Conservation (phyloP, 2,113 vertebrate genomes). For the Ursus arctos region DNA sequence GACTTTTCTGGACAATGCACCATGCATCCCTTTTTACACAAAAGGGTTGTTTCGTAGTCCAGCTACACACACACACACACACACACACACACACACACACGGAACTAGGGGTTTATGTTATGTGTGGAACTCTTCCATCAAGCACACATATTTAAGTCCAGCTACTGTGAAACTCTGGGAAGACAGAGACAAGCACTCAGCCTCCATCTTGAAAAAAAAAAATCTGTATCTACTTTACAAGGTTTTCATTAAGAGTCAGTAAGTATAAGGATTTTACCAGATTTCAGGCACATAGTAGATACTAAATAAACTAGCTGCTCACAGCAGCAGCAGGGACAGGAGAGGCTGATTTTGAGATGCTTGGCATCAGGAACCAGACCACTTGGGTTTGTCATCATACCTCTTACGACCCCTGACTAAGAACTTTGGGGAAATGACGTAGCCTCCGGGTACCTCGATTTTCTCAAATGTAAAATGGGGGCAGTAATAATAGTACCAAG, state of each 20-base stretch:
- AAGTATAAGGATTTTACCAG: neutral
- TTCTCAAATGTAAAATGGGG: neutral
- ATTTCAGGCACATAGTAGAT: neutral
- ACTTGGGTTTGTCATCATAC: neutral
- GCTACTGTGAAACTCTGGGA: neutral
- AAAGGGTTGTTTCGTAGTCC: neutral
- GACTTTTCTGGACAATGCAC: neutral
- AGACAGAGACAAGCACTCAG: neutral
- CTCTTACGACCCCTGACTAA: neutral
- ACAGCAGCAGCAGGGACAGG: fast-evolving
- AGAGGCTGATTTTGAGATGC: neutral
- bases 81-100: neutral
- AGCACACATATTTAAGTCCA: neutral
- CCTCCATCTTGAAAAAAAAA: neutral
- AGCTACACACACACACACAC: neutral
- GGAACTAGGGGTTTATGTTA: neutral
- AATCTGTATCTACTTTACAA: neutral
- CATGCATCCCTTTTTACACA: neutral
- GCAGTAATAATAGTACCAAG: neutral
- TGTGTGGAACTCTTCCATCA: neutral
- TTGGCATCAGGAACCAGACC: neutral
- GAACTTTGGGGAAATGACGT: neutral
- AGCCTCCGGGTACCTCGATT: neutral
- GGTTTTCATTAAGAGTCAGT: neutral
- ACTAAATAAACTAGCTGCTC: neutral